Evolutionary conservation across 2,888 invertebrate genomes (phyloP).

Genomic region (Pachliopta kotzebuea): DNA sequence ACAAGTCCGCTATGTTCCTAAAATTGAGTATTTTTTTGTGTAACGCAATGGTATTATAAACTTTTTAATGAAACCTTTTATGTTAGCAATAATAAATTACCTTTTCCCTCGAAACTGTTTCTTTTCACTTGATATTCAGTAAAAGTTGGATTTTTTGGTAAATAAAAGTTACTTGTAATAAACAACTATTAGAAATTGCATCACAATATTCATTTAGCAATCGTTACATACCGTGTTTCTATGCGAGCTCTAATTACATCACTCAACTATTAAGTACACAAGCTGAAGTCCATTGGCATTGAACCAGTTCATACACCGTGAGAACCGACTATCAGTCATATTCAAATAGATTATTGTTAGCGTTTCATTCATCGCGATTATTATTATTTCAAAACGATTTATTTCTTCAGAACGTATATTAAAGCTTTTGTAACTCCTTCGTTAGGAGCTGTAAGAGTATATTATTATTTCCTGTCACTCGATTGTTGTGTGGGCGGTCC

Average conservation of each 20-base stretch:
- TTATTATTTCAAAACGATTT: constrained; percentile 26
- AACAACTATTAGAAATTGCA: no score
- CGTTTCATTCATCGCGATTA: constrained; percentile 14
- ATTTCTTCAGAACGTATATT: constrained; percentile 27
- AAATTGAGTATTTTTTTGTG: no score
- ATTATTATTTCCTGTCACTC: constrained; percentile 52
- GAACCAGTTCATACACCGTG: constrained; percentile 40
- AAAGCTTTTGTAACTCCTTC: constrained; percentile 38
- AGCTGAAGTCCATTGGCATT: constrained; percentile 37
- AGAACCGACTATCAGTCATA: constrained; percentile 34
- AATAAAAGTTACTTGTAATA: no score
- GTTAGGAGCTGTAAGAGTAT: constrained; percentile 42
- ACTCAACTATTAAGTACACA: constrained; percentile 30
- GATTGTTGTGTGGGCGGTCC: constrained; percentile 58
- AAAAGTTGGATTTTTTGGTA: no score
- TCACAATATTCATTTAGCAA: no score
- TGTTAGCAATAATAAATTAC: no score
- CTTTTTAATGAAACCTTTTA: no score
- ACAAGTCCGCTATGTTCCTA: no score
- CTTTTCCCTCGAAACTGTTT: no score
- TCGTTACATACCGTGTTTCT: neutral
- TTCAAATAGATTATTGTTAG: constrained; percentile 27
- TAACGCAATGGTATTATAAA: no score
- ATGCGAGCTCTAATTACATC: constrained; percentile 32
- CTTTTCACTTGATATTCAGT: no score